Evolutionary conservation across 2,113 vertebrate genomes (phyloP).

Genomic region (Eupsittula cactorum): DNA sequence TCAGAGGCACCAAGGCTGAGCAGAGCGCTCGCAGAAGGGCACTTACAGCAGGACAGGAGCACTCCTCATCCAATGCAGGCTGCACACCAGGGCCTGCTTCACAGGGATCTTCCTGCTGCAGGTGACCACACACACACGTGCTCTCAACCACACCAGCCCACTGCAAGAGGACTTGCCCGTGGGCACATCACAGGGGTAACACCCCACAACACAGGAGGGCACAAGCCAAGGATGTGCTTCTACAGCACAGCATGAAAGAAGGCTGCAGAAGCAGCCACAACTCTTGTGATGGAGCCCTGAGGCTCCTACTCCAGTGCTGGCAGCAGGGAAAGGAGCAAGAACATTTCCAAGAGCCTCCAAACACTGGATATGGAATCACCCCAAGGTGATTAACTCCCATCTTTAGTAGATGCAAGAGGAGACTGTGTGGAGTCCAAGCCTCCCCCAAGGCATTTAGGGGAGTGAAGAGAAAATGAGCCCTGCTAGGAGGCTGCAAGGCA

Average conservation of each 20-base stretch:
- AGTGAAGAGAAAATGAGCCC: not conserved
- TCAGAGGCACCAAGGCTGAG: not conserved
- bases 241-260: not conserved
- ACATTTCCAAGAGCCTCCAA: not conserved
- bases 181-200: not conserved
- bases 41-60: not conserved
- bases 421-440: not conserved
- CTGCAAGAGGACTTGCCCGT: not conserved
- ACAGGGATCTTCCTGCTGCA: rapidly evolving
- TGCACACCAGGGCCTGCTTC: not conserved
- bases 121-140: not conserved
- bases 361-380: not conserved
- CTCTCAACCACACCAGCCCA: not conserved
- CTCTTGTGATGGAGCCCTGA: not conserved
- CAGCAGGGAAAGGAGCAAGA: not conserved
- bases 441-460: not conserved
- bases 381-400: not conserved
- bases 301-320: not conserved
- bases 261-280: not conserved
- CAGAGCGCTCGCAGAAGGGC: not conserved
- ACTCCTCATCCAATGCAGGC: not conserved
- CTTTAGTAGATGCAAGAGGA: not conserved
- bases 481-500: not conserved
- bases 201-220: rapidly evolving
- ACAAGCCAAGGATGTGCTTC: not conserved